Evolutionary conservation across 2,888 invertebrate genomes (phyloP), one percentile per base, ranked within the genome.

Genomic region (Netelia virgata): DNA sequence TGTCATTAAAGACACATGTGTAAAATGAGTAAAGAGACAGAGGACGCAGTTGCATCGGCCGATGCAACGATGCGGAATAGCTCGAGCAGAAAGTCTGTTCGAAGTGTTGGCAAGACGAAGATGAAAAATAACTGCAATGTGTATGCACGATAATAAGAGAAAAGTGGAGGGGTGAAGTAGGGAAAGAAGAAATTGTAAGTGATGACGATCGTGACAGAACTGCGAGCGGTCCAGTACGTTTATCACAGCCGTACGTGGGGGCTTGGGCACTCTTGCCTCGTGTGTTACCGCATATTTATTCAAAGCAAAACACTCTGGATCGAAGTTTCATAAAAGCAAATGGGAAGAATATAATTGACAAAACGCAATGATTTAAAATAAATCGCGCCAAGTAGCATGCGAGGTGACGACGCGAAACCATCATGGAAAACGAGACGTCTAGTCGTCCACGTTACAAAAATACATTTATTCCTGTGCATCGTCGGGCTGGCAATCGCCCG

Each of bases 1-100:
- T 86, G 88, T 89, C 87, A 83, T 91, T 91, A 91, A 88, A 87
- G 85, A 70, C 86, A 87, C 87, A 89, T 89, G 88, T 89, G 87
- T 84, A 79, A 82, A 87, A 87, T 79, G 86, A 86, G 76, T 80
- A 78, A 78, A 82, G 14, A 20, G 50, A 61, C 79, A 79, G 78
- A 82, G 79, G 66, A 68, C 28, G 47, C 74, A 77, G 73, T 66
- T 74, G 70, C 66, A 81, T 61, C 61, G 61, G 69, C 23, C 20
- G 16, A 75, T 82, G 66, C 64, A 61, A 16, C 16, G 9, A 68
- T 61, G 23, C 16, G 66, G 11, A 36, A 61, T 73, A 75, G 36
- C 47, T 43, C 47, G 18, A 36, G 10, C 53, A 64, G 20, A 66
- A 77, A 68, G 66, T 59, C 18, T 50, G n/a, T 69, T 18, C 28